Conservation (phyloP, 2,797 vertebrate species). For the Enteromius trimaculatus region DNA sequence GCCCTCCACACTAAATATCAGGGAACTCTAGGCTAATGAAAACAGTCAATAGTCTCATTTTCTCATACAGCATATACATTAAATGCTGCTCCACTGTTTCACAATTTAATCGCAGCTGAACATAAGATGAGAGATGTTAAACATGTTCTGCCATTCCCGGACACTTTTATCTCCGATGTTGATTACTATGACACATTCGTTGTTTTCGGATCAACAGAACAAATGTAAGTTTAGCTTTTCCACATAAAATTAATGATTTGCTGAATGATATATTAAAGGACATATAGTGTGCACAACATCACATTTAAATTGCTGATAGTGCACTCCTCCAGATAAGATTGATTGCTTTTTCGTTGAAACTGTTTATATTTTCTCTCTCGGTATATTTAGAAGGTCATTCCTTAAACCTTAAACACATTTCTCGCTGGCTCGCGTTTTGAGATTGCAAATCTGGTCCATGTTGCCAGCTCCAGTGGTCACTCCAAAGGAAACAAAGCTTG, state of each 20-base stretch:
- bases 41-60: background rate
- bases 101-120: background rate
- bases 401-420: slow-evolving; percentile 52
- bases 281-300: slow-evolving; percentile 42
- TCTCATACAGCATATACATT: background rate
- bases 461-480: slow-evolving; percentile 31
- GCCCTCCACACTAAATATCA: background rate
- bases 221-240: slow-evolving; percentile 36
- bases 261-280: slow-evolving; percentile 42
- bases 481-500: slow-evolving; percentile 64
- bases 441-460: slow-evolving; percentile 49
- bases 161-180: slow-evolving; percentile 27
- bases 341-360: slow-evolving; percentile 51
- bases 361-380: slow-evolving; percentile 51
- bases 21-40: background rate
- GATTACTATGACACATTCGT: slow-evolving; percentile 5
- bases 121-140: slow-evolving; percentile 19
- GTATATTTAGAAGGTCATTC: slow-evolving; percentile 54
- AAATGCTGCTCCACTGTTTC: background rate
- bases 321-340: slow-evolving; percentile 45
- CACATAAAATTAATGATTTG: slow-evolving; percentile 28
- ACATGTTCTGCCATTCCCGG: background rate
- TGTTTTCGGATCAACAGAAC: slow-evolving; percentile 16
- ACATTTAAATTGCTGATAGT: slow-evolving; percentile 40
- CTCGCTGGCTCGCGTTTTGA: slow-evolving; percentile 50